Percentiles rank a stretch among this genome's conserved stretches.
These are phyloP conservation scores for Enoplolaimus lenunculus DNA, from an alignment of 2,888 invertebrate genomes.

Conservation along the genomic window DNA sequence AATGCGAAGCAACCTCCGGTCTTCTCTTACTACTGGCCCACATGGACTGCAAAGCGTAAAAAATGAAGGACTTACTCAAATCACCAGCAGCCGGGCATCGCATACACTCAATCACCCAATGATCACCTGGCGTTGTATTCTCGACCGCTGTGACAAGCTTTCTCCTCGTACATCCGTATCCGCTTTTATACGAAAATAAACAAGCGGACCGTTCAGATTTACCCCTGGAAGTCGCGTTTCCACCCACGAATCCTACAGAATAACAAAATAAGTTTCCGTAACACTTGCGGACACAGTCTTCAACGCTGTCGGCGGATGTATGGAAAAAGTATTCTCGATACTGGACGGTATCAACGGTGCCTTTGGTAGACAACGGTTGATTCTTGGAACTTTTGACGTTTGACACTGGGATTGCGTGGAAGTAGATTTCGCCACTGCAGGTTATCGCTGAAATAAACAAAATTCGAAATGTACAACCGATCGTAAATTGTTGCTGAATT, in stretches of 20 bases:
- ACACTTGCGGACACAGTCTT: constrained; percentile 17
- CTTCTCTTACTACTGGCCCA: too few species aligned
- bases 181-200: constrained; percentile 15
- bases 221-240: background rate
- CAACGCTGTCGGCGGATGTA: constrained; percentile 6
- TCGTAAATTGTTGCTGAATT: too few species aligned
- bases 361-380: too few species aligned
- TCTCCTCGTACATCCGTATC: constrained; percentile 9
- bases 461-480: background rate
- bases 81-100: constrained; percentile 16
- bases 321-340: constrained; percentile 14
- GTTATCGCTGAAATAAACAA: background rate
- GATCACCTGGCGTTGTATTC: background rate
- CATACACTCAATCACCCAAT: constrained; percentile 13
- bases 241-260: constrained; percentile 10
- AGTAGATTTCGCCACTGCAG: background rate
- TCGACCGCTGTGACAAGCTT: background rate
- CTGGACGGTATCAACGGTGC: too few species aligned
- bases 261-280: constrained; percentile 20
- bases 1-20: too few species aligned
- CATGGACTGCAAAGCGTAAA: too few species aligned
- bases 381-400: too few species aligned
- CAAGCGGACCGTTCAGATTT: background rate
- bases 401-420: background rate
- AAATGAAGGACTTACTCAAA: constrained; percentile 9